phyloP scores from a whole-genome alignment of 1,140 invertebrate species.

The Arctopsyche grandis region DNA sequence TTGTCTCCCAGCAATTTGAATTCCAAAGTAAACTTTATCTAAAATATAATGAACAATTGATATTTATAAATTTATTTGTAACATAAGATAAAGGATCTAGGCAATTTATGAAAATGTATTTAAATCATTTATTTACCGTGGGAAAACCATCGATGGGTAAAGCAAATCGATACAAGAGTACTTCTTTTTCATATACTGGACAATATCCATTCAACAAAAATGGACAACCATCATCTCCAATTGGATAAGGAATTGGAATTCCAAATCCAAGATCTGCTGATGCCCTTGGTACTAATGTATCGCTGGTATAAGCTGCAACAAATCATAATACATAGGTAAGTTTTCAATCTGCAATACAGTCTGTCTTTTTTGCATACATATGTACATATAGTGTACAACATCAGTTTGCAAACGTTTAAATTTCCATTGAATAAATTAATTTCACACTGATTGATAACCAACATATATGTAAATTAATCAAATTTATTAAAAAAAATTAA shows the following conservation, averaged over 20 bases:
- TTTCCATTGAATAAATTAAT: no score
- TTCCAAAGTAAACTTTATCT: neutral
- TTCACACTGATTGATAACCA: no score
- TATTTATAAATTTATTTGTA: neutral
- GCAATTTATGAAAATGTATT: no score
- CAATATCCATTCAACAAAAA: conserved; percentile 9
- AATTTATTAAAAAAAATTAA: neutral
- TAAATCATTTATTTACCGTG: no score
- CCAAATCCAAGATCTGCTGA: neutral
- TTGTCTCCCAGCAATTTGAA: neutral
- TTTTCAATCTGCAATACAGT: neutral
- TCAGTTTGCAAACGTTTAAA: no score
- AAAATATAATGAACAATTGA: neutral
- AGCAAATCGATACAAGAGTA: conserved; percentile 2
- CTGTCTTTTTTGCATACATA: neutral
- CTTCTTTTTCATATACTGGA: neutral
- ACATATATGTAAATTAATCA: neutral
- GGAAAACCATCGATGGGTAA: conserved; percentile 4
- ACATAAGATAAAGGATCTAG: neutral
- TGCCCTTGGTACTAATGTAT: neutral
- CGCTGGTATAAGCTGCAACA: conserved; percentile 1
- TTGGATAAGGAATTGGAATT: neutral
- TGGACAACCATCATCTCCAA: neutral
- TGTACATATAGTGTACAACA: neutral
- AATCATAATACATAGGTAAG: neutral